These are phyloP conservation scores for Atrichornis clamosus DNA, from an alignment of 2,113 vertebrate species.

Conservation along the genomic window DNA sequence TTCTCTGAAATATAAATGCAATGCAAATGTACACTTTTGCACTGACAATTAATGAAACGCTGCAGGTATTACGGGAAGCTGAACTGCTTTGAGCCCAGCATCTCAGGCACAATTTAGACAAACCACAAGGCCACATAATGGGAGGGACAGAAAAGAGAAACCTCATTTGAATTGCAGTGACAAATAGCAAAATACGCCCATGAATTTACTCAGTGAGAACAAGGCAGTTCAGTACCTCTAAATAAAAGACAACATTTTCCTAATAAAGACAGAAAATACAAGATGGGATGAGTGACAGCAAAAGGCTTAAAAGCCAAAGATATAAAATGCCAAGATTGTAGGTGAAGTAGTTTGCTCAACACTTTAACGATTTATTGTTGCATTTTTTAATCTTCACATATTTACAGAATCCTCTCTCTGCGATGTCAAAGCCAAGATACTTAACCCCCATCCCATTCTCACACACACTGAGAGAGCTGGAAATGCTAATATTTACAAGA, in stretches of 20 bases:
- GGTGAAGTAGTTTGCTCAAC: neutral
- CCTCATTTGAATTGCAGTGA: neutral
- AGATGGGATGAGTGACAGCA: neutral
- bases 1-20: neutral
- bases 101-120: neutral
- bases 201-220: neutral
- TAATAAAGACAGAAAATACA: neutral
- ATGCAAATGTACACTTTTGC: neutral
- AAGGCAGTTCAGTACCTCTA: neutral
- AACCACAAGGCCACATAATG: neutral
- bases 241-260: neutral
- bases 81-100: neutral
- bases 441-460: neutral
- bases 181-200: neutral
- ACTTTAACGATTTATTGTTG: neutral
- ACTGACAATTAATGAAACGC: neutral
- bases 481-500: slow-evolving; percentile 55
- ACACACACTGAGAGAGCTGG: neutral
- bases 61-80: neutral
- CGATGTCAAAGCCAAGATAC: neutral
- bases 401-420: neutral
- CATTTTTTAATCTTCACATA: neutral
- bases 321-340: neutral
- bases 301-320: neutral
- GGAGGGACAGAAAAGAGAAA: neutral